Conservation (phyloP, 1,140 invertebrate genomes). For the Steinernema khuongi region DNA sequence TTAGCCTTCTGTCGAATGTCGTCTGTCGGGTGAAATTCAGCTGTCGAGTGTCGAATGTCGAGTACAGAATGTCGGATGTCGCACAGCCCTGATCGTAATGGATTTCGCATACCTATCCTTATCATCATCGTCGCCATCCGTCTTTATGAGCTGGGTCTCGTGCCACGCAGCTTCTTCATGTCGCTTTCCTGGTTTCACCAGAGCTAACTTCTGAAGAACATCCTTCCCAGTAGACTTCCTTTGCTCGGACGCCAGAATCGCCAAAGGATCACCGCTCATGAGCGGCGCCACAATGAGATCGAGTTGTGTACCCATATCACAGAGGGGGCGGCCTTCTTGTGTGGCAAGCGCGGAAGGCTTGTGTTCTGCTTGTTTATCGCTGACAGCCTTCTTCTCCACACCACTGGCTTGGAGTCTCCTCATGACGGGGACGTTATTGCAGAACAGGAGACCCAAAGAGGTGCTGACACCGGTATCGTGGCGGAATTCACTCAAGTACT, state of each 20-base stretch:
- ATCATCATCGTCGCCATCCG: background rate
- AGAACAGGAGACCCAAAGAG: constrained; percentile 23
- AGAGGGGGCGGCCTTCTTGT: background rate
- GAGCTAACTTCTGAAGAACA: constrained; percentile 42
- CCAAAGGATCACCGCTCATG: constrained; percentile 39
- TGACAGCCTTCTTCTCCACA: background rate
- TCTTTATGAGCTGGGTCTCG: background rate
- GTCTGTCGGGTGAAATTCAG: too few species aligned
- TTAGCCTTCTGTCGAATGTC: too few species aligned
- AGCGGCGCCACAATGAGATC: constrained; percentile 39
- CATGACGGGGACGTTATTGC: constrained; percentile 9
- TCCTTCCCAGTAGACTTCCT: constrained; percentile 38
- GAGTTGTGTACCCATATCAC: constrained; percentile 23
- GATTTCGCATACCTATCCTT: background rate
- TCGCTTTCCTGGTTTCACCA: constrained; percentile 28
- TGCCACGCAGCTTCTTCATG: constrained; percentile 30
- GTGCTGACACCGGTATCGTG: background rate
- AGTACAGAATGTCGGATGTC: too few species aligned
- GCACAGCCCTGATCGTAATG: background rate
- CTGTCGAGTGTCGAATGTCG: too few species aligned
- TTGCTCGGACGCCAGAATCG: constrained; percentile 42
- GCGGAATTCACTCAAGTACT: constrained; percentile 21
- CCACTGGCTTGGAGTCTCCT: background rate
- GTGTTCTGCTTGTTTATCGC: constrained; percentile 10
- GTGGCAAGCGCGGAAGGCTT: background rate